Percentiles rank a stretch among this genome's conserved stretches.
Conservation (phyloP, 2,888 invertebrate species). For the Drosophila mayaguana region DNA sequence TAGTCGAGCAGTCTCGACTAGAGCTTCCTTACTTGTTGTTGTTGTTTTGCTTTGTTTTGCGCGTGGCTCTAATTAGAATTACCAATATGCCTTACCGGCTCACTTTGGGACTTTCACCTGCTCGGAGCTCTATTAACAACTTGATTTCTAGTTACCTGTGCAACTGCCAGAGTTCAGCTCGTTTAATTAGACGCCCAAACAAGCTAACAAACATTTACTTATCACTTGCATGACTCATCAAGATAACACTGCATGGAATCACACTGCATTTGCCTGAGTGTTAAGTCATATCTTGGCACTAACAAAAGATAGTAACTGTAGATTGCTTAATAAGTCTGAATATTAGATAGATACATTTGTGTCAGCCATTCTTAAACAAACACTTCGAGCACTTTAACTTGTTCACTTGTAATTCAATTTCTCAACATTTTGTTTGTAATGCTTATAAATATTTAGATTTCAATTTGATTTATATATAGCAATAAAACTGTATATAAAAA, state of each 20-base stretch:
- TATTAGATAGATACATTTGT: neutral
- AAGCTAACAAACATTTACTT: constrained; percentile 6
- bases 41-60: neutral
- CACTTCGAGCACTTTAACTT: neutral
- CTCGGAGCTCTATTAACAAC: neutral
- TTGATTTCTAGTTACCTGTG: neutral
- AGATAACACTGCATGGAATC: neutral
- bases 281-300: constrained; percentile 6
- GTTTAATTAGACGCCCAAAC: constrained; percentile 24
- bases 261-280: neutral
- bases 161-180: constrained; percentile 4
- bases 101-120: constrained; percentile 20
- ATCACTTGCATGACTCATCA: constrained; percentile 1
- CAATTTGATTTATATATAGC: neutral
- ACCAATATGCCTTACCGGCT: neutral
- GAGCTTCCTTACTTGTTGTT: too few species aligned
- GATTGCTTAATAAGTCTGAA: neutral
- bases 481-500: neutral
- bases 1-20: too few species aligned
- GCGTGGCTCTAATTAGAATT: constrained; percentile 30
- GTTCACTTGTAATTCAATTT: neutral
- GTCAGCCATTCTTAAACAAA: neutral
- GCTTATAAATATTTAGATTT: neutral
- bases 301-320: neutral
- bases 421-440: neutral